Base-by-base conservation (phyloP, 1,140 invertebrate species). In the Drosophila sucinea region DNA sequence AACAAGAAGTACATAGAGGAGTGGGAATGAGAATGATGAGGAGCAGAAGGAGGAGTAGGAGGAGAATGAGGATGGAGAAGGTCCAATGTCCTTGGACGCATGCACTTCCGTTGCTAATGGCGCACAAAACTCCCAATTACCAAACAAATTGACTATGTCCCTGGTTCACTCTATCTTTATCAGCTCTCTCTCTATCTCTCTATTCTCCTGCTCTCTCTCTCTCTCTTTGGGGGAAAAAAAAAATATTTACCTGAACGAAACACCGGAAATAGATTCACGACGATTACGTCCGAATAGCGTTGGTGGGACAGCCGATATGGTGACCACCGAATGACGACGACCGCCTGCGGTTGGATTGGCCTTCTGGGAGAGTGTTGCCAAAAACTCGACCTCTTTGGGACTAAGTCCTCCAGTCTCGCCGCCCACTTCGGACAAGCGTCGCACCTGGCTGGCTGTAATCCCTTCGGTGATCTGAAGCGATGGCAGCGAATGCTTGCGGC, bases 361-460 rank as follows among this genome's bases (percentile, higher is more conserved):
- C 76, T 89, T 91, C 67, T 92, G 85, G 69, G 86, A 92, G 67
- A 92, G 87, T 79, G 93, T 92, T 61, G 96, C 96, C 62, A 97
- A 90, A 87, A 97, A 97, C 2, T 96, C 96, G 0, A 96, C 95
- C 90, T 97, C 96, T 47, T 94, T 94, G 1, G 95, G 94, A 55
- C 95, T 94, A 2, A 94, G 93, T 1, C 95, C 95, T 4, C 93
- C 94, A 32, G 94, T 93, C 83, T 96, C 95, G 25, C 95, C 95
- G 1, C 95, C 95, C 62, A 96, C 94, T 81, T 97, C 96, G 32
- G 96, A 96, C 17, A 97, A 90, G 27, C 96, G 93, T 23, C 96
- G 94, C 38, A 97, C 95, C 94, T 97, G 96, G 69, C 96, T 96
- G 47, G 96, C 96, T 23, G 96, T 97, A 74, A 96, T 96, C 60